Percentiles rank a stretch among this genome's conserved stretches.
phyloP scores from a whole-genome alignment of 1,140 invertebrate species.

The Anastatus disparis region DNA sequence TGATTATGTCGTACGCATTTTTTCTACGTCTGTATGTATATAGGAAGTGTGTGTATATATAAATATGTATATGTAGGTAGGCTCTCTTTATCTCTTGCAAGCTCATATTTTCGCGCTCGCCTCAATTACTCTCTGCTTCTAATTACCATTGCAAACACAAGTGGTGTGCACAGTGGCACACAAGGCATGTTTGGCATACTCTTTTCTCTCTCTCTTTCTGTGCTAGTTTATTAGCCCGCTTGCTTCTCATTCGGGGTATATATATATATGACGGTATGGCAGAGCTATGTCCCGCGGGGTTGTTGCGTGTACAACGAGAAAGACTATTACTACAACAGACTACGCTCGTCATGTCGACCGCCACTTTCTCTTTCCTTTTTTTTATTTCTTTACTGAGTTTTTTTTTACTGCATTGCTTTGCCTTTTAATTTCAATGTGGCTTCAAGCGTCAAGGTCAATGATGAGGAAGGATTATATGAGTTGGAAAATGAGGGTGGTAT shows the following conservation, averaged over 20 bases:
- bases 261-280: too few relatives aligned
- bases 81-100: background rate
- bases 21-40: background rate
- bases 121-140: conserved; percentile 45
- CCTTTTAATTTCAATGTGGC: background rate
- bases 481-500: too few relatives aligned
- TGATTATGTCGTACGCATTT: conserved; percentile 11
- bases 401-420: background rate
- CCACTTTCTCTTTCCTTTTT: conserved; percentile 14
- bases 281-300: too few relatives aligned
- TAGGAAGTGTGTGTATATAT: too few relatives aligned
- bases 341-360: background rate
- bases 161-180: too few relatives aligned
- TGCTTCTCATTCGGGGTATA: too few relatives aligned
- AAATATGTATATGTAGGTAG: too few relatives aligned
- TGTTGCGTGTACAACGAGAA: background rate
- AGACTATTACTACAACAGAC: background rate
- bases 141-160: conserved; percentile 63
- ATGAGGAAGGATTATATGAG: too few relatives aligned
- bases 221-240: too few relatives aligned
- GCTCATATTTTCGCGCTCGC: conserved; percentile 4
- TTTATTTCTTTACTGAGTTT: background rate
- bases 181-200: too few relatives aligned
- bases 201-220: conserved; percentile 1
- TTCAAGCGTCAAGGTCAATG: background rate